A percentile compares a stretch with the other conserved stretches of the same genome.
Conservation (phyloP, 2,797 vertebrate genomes). For the Anniella stebbinsi region DNA sequence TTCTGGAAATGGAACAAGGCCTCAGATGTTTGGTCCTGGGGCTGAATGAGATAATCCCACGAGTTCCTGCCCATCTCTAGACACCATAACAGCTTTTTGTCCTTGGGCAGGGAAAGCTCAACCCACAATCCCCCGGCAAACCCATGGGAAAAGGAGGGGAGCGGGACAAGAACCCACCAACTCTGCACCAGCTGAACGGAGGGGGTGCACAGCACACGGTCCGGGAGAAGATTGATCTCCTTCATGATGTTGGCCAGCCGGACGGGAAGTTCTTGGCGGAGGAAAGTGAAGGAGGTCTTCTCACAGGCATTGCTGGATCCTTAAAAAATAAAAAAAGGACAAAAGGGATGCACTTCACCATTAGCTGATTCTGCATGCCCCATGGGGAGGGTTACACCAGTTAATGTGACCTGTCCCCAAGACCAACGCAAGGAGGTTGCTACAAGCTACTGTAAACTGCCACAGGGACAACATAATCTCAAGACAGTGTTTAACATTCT, state of each 20-base stretch:
- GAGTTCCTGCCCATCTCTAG: not conserved
- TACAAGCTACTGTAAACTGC: not conserved
- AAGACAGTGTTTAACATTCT: not conserved
- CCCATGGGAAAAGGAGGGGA: too few relatives aligned
- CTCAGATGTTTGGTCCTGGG: too few relatives aligned
- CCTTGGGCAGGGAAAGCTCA: not conserved
- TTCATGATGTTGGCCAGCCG: conserved; percentile 98
- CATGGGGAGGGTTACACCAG: not conserved
- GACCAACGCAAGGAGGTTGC: not conserved
- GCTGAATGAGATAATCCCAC: not conserved
- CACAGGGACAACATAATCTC: not conserved
- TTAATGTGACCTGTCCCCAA: not conserved
- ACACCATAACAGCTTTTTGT: not conserved
- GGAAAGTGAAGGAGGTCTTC: conserved; percentile 92
- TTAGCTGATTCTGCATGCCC: fast-evolving
- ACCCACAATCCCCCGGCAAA: not conserved
- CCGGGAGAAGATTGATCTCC: conserved; percentile 93
- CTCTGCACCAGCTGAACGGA: conserved; percentile 93
- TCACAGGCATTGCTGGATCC: conserved; percentile 96
- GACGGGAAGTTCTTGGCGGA: conserved; percentile 94
- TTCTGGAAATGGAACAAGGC: too few relatives aligned
- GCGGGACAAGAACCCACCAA: conserved; percentile 82
- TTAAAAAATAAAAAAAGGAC: conserved; percentile 60
- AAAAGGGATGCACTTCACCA: fast-evolving
- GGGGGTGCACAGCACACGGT: conserved; percentile 88